Evolutionary conservation across 1,140 invertebrate species (phyloP).

Genomic region (Microplitis mediator): DNA sequence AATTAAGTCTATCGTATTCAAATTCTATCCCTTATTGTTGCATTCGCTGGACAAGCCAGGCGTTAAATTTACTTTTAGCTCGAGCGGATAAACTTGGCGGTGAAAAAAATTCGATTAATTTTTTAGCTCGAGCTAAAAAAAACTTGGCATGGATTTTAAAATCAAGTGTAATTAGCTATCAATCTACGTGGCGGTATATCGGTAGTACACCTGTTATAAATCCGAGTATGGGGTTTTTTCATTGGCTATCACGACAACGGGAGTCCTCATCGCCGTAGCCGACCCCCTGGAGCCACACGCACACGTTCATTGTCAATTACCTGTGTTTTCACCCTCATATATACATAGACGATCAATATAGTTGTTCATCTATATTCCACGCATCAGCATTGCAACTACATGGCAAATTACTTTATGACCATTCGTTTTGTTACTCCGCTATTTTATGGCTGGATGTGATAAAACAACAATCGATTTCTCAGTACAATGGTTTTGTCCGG

Average conservation of each 20-base stretch:
- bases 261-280: background rate
- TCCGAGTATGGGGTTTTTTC: background rate
- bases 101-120: background rate
- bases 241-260: background rate
- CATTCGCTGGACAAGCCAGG: background rate
- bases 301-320: constrained; percentile 4
- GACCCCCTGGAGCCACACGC: constrained; percentile 22
- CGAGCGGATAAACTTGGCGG: too few species aligned
- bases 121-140: background rate
- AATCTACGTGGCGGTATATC: background rate
- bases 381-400: background rate
- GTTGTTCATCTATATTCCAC: constrained; percentile 9
- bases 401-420: background rate
- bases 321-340: background rate
- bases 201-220: background rate
- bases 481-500: background rate
- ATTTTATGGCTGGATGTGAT: background rate
- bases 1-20: background rate
- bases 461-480: background rate
- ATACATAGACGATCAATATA: background rate
- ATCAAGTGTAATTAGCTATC: background rate
- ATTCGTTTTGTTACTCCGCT: background rate
- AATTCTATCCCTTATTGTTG: background rate
- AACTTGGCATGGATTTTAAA: background rate
- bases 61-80: background rate